Percentiles rank a stretch among this genome's conserved stretches.
These are phyloP conservation scores for Papilio polytes DNA, from an alignment of 1,140 invertebrate species.

Conservation along the genomic window DNA sequence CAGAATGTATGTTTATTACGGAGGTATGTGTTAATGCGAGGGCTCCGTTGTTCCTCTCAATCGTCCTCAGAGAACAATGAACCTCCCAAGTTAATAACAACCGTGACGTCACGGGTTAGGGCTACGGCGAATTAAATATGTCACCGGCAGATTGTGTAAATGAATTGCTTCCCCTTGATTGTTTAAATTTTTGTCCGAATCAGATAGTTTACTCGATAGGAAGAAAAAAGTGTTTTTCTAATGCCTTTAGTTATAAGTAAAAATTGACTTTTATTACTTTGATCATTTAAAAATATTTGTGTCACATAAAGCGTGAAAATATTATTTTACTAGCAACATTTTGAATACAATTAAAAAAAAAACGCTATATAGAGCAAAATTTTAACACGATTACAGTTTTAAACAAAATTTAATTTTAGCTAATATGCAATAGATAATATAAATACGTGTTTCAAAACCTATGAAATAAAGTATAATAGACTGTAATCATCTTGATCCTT, in stretches of 20 bases:
- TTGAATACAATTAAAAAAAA: too few relatives aligned
- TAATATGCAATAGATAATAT: neutral
- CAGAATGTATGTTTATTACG: neutral
- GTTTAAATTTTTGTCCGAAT: neutral
- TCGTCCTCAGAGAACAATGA: conserved; percentile 2
- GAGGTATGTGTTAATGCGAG: neutral
- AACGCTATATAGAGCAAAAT: too few relatives aligned
- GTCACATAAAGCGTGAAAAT: neutral
- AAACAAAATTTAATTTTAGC: neutral
- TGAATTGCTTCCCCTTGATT: neutral
- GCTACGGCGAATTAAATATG: neutral
- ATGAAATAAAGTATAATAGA: neutral
- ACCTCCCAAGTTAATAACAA: neutral
- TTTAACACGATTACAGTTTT: neutral
- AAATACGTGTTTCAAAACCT: neutral
- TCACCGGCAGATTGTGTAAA: neutral
- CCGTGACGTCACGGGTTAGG: neutral
- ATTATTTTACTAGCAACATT: neutral
- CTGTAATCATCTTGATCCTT: neutral
- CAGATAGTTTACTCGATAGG: too few relatives aligned
- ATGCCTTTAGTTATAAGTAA: neutral
- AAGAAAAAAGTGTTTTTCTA: too few relatives aligned
- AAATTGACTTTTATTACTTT: neutral
- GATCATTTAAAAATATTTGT: too few relatives aligned
- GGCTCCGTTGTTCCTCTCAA: neutral